Percentiles rank a stretch among this genome's conserved stretches.
phyloP scores from a whole-genome alignment of 53 echinoderm and acorn worm species.

The Stichopus horrens region DNA sequence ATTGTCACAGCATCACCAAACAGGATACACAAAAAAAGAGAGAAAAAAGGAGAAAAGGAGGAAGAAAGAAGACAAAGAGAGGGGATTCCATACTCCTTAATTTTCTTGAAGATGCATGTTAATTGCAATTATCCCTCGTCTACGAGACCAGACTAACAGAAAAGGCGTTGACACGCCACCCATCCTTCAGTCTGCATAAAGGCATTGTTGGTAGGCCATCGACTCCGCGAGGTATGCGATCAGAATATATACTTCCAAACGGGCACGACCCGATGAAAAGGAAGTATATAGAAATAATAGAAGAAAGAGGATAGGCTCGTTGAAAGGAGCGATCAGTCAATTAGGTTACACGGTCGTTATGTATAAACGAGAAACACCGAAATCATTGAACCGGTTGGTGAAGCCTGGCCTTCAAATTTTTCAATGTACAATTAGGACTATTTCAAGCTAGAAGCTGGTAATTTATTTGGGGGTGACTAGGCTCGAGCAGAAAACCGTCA shows the following conservation, averaged over 20 bases:
- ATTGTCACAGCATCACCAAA: not conserved
- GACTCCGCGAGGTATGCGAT: not conserved
- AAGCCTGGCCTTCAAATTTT: too few relatives aligned
- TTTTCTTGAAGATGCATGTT: not conserved
- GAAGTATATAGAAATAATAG: not conserved
- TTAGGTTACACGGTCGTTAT: not conserved
- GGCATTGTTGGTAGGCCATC: slow-evolving; percentile 14
- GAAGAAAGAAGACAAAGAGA: not conserved
- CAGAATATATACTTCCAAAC: not conserved
- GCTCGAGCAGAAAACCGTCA: too few relatives aligned
- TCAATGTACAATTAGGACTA: too few relatives aligned
- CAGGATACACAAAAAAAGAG: too few relatives aligned
- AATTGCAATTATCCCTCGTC: slow-evolving; percentile 19
- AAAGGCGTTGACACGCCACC: not conserved
- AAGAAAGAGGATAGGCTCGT: not conserved
- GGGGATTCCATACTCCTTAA: slow-evolving; percentile 13
- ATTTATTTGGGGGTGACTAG: too few relatives aligned
- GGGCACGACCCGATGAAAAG: not conserved
- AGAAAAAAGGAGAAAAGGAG: too few relatives aligned
- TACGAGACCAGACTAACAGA: not conserved
- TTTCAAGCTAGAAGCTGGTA: too few relatives aligned
- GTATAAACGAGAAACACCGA: not conserved
- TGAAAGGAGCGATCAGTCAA: slow-evolving; percentile 8
- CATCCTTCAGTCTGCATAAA: too few relatives aligned
- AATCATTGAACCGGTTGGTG: not conserved